Base-by-base conservation (phyloP, 2,797 vertebrate species). In the Microchirus variegatus region DNA sequence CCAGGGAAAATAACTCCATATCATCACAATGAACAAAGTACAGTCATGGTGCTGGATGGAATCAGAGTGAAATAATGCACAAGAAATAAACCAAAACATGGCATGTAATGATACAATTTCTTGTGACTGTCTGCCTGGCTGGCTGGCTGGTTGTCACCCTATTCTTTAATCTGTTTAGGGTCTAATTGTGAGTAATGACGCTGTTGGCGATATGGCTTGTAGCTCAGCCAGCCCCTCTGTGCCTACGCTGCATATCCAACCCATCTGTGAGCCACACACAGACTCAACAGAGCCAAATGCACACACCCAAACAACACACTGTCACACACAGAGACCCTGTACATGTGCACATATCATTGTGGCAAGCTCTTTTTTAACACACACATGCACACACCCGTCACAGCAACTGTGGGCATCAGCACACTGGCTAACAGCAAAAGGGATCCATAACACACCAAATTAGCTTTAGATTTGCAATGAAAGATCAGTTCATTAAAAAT, bases 401-500 rank as follows among this genome's bases (percentile, higher is more conserved):
- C 43, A 46, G 59, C 52, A 54, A 50, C 37, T 14, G 49, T 77
- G 71, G 78, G 69, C 52, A 78, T 81, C 73, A 68, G 76, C 77
- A 67, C 56, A 18, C 52, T 76, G 82, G 79, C 84, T 80, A 83
- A 87, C 68, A 74, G 80, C 78, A 70, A 61, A 83, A 77, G 83
- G 78, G 73, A 90, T 90, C 85, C 85, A 88, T 89, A 90, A 85
- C 77, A 83, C 86, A 87, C 76, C 59, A 83, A 90, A 92, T 92
- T 90, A 91, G 86, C 88, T 86, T 90, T 83, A 91, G 85, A 92
- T 89, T 88, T 82, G 80, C 82, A 87, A 86, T 91, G 88, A 93
- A 92, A 90, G 86, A 92, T 92, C 86, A 90, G 89, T 89, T 91
- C 85, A 92, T 93, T 91, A 91, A 92, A 92, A 90, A 86, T 90